These are phyloP conservation scores for Eumaeus atala DNA, from an alignment of 1,140 invertebrate species.

Conservation along the genomic window DNA sequence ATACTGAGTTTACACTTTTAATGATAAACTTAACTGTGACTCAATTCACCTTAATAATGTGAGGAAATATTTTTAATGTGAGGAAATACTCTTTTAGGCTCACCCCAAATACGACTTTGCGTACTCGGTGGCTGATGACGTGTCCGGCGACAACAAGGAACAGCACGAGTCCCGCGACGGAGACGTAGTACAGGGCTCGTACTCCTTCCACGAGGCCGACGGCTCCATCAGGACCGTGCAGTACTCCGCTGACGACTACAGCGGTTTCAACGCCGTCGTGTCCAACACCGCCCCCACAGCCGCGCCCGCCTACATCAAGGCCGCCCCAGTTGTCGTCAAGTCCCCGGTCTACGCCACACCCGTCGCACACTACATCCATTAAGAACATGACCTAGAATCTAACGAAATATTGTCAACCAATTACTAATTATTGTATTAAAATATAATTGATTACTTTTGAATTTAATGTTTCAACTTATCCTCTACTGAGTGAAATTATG, in stretches of 20 bases:
- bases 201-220: constrained; percentile 73
- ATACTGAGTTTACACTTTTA: too few species aligned
- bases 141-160: constrained; percentile 72
- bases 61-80: too few species aligned
- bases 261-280: constrained; percentile 75
- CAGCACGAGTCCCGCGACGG: constrained; percentile 73
- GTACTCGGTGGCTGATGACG: constrained; percentile 70
- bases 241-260: constrained; percentile 72
- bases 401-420: too few species aligned
- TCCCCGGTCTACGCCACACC: constrained; percentile 29
- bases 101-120: constrained; percentile 66
- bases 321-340: constrained; percentile 34
- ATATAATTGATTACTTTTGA: too few species aligned
- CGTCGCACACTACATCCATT: constrained; percentile 28
- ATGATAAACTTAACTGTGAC: too few species aligned
- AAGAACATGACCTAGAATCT: too few species aligned
- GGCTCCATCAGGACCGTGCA: constrained; percentile 74
- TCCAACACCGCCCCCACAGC: constrained; percentile 66
- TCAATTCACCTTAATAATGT: too few species aligned
- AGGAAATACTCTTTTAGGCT: constrained; percentile 27
- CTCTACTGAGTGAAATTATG: too few species aligned
- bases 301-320: constrained; percentile 30
- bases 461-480: too few species aligned
- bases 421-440: too few species aligned
- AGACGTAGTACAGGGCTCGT: constrained; percentile 71